A percentile compares a stretch with the other conserved stretches of the same genome.
These are phyloP conservation scores for Xenopus petersii DNA, from an alignment of 2,797 vertebrate species.

Conservation along the genomic window DNA sequence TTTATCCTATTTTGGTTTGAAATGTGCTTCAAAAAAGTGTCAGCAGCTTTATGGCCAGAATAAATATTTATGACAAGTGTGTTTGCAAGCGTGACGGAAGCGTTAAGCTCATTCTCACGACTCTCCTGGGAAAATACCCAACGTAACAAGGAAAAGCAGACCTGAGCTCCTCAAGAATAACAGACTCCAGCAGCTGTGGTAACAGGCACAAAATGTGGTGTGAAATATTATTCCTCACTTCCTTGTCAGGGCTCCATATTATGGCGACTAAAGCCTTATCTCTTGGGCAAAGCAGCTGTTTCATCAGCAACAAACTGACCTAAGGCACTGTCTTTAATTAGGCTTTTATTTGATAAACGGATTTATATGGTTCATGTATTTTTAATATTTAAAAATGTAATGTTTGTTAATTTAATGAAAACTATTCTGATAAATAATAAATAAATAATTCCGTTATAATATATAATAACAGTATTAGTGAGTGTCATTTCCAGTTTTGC, in stretches of 20 bases:
- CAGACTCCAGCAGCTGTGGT: not conserved
- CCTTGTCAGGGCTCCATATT: not conserved
- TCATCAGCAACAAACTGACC: too few species aligned
- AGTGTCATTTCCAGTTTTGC: too few species aligned
- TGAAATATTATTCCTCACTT: not conserved
- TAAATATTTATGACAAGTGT: slow-evolving; percentile 1
- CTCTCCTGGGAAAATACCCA: not conserved
- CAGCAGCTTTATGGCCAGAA: not conserved
- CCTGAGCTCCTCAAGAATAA: not conserved
- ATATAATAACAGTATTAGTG: too few species aligned
- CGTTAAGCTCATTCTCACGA: not conserved
- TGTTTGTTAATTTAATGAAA: too few species aligned
- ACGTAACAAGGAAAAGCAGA: not conserved
- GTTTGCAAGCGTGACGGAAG: not conserved
- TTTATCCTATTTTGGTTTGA: not conserved
- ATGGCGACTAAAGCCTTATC: too few species aligned
- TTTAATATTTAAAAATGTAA: too few species aligned
- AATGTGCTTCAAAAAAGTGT: not conserved
- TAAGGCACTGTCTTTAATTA: too few species aligned
- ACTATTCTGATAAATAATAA: too few species aligned
- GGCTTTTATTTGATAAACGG: too few species aligned
- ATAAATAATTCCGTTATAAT: too few species aligned
- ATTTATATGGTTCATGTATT: too few species aligned
- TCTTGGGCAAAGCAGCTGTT: too few species aligned
- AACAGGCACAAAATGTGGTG: not conserved